A percentile compares a stretch with the other conserved stretches of the same genome.
These are phyloP conservation scores for Prionailurus bengalensis DNA, from an alignment of 2,113 vertebrate species.

Conservation along the genomic window DNA sequence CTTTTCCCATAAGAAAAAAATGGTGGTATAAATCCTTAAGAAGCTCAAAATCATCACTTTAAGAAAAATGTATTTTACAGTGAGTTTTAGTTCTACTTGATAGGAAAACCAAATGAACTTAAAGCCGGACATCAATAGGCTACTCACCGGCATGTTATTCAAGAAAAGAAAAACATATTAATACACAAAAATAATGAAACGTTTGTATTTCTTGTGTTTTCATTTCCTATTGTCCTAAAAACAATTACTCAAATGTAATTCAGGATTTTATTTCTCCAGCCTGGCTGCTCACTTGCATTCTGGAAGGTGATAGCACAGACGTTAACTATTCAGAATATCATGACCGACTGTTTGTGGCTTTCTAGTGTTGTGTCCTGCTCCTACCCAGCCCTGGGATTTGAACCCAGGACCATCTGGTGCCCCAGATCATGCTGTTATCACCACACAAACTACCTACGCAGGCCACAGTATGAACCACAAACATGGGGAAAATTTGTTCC, in stretches of 20 bases:
- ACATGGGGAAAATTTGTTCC: neutral
- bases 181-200: neutral
- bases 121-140: neutral
- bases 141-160: neutral
- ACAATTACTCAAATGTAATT: neutral
- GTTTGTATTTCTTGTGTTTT: conserved; percentile 50
- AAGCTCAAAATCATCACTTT: conserved; percentile 29
- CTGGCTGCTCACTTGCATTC: neutral
- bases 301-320: neutral
- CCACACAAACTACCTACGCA: neutral
- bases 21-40: conserved; percentile 13
- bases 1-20: neutral
- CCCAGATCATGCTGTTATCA: too few species aligned
- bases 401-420: neutral
- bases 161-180: conserved; percentile 17
- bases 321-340: neutral
- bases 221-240: conserved; percentile 36
- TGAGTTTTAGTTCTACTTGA: conserved; percentile 34
- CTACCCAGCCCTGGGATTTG: neutral
- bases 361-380: neutral
- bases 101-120: conserved; percentile 5
- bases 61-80: neutral
- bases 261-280: neutral
- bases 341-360: neutral
- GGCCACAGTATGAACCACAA: neutral